These are phyloP conservation scores for Bimastos eiseni DNA, from an alignment of 2,888 invertebrate genomes.

Conservation along the genomic window DNA sequence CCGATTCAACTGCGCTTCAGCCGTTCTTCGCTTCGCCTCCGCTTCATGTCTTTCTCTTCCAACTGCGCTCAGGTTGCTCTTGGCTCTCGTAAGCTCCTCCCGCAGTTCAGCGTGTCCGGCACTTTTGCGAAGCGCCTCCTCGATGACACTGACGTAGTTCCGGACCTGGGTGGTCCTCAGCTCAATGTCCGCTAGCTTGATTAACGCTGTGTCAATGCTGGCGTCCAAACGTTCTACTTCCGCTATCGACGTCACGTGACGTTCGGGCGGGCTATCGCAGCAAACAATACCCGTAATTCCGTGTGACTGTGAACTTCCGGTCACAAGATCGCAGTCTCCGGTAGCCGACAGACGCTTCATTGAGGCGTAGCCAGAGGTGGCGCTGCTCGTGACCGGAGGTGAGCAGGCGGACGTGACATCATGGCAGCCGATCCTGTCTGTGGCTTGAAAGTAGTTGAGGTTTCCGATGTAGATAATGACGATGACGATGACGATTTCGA, in stretches of 20 bases:
- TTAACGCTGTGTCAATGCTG: constrained; percentile 44
- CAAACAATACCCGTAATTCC: background rate
- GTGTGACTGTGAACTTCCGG: background rate
- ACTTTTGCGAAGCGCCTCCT: constrained; percentile 44
- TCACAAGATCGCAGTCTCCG: background rate
- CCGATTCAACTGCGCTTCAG: constrained; percentile 44
- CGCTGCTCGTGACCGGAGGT: background rate
- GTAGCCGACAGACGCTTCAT: background rate
- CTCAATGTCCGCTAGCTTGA: constrained; percentile 45
- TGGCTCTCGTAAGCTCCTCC: constrained; percentile 43
- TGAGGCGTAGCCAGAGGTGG: background rate
- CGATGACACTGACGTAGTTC: constrained; percentile 44
- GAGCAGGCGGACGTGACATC: background rate
- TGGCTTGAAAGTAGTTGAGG: constrained; percentile 42
- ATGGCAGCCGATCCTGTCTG: background rate
- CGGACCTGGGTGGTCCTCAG: constrained; percentile 21
- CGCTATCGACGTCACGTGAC: constrained; percentile 1
- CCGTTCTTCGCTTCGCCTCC: constrained; percentile 44
- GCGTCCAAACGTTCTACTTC: constrained; percentile 27
- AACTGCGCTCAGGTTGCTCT: constrained; percentile 42
- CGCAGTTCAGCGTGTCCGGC: constrained; percentile 43
- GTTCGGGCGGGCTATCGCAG: background rate
- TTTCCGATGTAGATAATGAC: constrained; percentile 48
- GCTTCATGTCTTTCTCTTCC: constrained; percentile 45
- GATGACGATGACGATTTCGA: constrained; percentile 46